These are phyloP conservation scores for Tetranychus cinnabarinus DNA, from an alignment of 1,140 invertebrate genomes.

Conservation along the genomic window DNA sequence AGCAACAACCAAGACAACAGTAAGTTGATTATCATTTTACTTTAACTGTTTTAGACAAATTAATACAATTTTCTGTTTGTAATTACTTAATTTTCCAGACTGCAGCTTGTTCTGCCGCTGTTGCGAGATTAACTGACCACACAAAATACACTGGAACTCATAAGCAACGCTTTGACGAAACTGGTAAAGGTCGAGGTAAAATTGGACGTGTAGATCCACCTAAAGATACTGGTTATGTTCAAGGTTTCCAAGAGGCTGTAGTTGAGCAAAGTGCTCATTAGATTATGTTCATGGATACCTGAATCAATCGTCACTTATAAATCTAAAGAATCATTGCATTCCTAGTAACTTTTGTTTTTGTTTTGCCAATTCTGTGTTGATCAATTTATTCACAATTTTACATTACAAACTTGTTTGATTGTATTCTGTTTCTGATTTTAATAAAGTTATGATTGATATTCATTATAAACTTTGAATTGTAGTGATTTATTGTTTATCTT, in stretches of 20 bases:
- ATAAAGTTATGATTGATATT: no score
- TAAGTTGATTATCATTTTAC: conserved; percentile 1
- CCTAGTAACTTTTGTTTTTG: no score
- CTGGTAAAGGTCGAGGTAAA: conserved; percentile 66
- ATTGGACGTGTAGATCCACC: conserved; percentile 52
- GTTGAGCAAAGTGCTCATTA: conserved; percentile 11
- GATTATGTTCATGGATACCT: no score
- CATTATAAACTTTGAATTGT: no score
- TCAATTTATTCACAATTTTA: not conserved
- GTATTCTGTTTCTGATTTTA: not conserved
- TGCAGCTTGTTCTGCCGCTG: conserved; percentile 24
- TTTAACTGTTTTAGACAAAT: no score
- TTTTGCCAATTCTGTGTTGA: not conserved
- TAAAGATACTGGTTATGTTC: conserved; percentile 57
- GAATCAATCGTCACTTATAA: no score
- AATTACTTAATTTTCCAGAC: not conserved
- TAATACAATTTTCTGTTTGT: no score
- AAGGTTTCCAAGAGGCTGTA: conserved; percentile 64
- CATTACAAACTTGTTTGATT: not conserved
- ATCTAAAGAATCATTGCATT: no score
- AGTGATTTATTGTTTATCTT: no score
- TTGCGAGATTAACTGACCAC: conserved; percentile 65
- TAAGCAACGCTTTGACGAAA: conserved; percentile 60
- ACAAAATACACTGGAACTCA: conserved; percentile 74
- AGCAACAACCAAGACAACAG: conserved; percentile 18